These are phyloP conservation scores for Cephus sareptanus DNA, from an alignment of 2,888 invertebrate species.

Conservation along the genomic window DNA sequence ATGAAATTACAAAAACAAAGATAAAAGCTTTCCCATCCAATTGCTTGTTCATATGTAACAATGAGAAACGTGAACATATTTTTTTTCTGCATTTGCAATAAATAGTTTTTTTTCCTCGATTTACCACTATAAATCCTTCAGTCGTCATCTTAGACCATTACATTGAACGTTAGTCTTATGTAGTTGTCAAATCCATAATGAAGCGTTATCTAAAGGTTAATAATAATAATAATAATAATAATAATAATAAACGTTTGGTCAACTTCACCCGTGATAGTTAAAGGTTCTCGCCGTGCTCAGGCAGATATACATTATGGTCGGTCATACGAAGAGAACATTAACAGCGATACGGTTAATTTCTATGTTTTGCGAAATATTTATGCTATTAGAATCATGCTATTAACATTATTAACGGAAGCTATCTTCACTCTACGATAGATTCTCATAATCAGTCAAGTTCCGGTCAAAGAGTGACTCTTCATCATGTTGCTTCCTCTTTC, in stretches of 20 bases:
- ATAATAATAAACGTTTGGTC: background rate
- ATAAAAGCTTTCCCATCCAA: background rate
- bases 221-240: background rate
- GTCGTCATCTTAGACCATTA: background rate
- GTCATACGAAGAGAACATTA: slow-evolving; percentile 38
- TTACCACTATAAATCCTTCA: background rate
- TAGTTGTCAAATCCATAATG: background rate
- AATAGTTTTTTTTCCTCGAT: background rate
- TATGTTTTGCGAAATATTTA: slow-evolving; percentile 30
- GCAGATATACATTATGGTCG: background rate
- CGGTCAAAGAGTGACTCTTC: slow-evolving; percentile 13
- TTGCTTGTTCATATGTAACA: background rate
- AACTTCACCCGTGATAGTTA: background rate
- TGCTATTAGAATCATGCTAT: background rate
- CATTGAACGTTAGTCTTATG: background rate
- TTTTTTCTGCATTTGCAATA: background rate
- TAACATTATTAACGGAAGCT: background rate
- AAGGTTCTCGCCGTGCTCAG: background rate
- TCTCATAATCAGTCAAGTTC: slow-evolving; percentile 20
- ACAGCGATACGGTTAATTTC: slow-evolving; percentile 39
- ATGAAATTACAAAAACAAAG: background rate
- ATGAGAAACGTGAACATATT: background rate
- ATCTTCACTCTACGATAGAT: background rate
- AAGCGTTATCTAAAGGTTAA: background rate
- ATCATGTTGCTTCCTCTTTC: background rate